A percentile compares a stretch with the other conserved stretches of the same genome.
These are phyloP conservation scores for Heliocidaris erythrogramma DNA, from an alignment of 35 echinoderm and acorn worm species.

Conservation along the genomic window DNA sequence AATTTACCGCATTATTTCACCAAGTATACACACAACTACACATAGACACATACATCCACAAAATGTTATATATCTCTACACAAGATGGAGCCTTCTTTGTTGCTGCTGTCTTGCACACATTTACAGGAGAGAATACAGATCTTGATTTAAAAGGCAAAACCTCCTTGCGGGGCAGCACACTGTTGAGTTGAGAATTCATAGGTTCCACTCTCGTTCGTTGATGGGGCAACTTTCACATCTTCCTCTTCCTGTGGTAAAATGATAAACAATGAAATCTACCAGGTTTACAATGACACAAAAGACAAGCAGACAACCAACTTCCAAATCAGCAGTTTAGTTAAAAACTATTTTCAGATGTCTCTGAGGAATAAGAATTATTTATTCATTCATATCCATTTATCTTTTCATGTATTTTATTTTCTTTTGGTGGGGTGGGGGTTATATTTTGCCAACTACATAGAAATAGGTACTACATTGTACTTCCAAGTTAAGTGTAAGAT, in stretches of 20 bases:
- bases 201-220: not conserved
- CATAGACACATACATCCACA: constrained; percentile 1
- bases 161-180: not conserved
- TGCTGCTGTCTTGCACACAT: not conserved
- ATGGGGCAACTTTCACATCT: constrained; percentile 20
- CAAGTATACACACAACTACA: not conserved
- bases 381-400: no score
- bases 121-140: not conserved
- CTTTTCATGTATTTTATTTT: no score
- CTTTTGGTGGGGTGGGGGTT: no score
- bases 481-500: no score
- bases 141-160: constrained; percentile 23
- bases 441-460: no score
- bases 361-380: no score
- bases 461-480: no score
- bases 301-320: no score
- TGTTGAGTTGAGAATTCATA: constrained; percentile 11
- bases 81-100: not conserved
- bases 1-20: not conserved
- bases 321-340: no score
- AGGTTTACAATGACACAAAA: no score
- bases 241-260: constrained; percentile 6
- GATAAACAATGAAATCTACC: not conserved
- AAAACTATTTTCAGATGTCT: no score
- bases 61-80: constrained; percentile 6